Evolutionary conservation across 2,797 vertebrate species (phyloP).

Genomic region (Zalophus californianus): DNA sequence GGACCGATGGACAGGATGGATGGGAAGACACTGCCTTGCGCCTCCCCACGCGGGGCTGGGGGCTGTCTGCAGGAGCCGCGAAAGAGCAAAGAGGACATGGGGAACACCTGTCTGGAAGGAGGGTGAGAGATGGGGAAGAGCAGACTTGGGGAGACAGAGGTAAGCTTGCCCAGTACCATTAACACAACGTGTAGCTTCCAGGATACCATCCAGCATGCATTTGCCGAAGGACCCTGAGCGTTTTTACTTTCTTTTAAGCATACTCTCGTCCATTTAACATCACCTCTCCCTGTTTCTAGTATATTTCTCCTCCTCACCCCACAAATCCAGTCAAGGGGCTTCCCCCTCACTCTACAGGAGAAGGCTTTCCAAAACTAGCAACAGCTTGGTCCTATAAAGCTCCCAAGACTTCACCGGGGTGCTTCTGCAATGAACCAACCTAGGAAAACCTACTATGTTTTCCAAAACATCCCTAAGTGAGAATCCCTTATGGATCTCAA

Average conservation of each 20-base stretch:
- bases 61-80: neutral
- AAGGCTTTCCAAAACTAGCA: neutral
- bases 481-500: constrained; percentile 25
- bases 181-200: fast-evolving
- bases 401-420: constrained; percentile 74
- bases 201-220: fast-evolving
- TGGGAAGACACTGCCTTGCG: fast-evolving
- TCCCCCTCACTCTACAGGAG: neutral
- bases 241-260: neutral
- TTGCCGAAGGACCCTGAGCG: fast-evolving
- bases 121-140: fast-evolving
- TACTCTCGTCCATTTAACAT: neutral
- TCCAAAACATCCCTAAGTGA: neutral
- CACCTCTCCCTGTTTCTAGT: neutral
- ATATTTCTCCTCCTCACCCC: neutral
- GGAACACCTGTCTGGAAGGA: neutral
- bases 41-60: fast-evolving
- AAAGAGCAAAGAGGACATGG: fast-evolving
- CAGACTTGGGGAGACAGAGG: neutral
- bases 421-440: constrained; percentile 78
- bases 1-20: fast-evolving
- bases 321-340: neutral
- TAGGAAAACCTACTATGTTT: neutral
- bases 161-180: fast-evolving
- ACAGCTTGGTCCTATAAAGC: constrained; percentile 63